phyloP scores from a whole-genome alignment of 2,888 invertebrate genomes.

The Dryomyza anilis region DNA sequence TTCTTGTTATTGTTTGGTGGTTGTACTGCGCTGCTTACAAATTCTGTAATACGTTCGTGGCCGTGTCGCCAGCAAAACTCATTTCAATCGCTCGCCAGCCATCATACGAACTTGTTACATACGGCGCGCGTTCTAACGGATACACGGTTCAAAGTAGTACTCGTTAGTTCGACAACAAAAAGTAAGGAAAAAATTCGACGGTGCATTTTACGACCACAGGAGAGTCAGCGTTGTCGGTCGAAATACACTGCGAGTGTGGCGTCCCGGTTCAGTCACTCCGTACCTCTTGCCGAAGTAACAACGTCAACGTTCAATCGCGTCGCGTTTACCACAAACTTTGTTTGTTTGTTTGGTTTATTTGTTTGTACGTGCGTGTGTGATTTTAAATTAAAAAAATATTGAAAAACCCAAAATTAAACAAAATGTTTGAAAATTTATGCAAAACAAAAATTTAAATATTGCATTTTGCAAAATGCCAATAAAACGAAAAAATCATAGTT shows the following conservation, averaged over 20 bases:
- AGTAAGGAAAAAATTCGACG: background rate
- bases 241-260: background rate
- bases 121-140: conserved; percentile 12
- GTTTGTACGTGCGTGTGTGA: background rate
- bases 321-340: background rate
- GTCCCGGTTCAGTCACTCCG: conserved; percentile 16
- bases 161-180: background rate
- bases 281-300: conserved; percentile 8
- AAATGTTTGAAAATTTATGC: background rate
- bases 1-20: conserved; percentile 3
- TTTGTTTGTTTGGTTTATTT: background rate
- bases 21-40: no score
- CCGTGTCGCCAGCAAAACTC: conserved; percentile 28
- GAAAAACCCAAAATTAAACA: background rate
- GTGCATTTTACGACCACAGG: conserved; percentile 1
- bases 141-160: conserved; percentile 6
- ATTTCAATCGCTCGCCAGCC: conserved; percentile 51
- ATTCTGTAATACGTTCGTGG: conserved; percentile 13
- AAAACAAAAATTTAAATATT: no score
- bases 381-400: background rate
- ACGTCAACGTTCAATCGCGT: background rate
- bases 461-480: background rate
- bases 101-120: conserved; percentile 50
- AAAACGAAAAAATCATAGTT: background rate
- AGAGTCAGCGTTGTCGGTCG: background rate